Evolutionary conservation across 2,113 vertebrate species (phyloP).

Genomic region (Thalassarche chlororhynchos): DNA sequence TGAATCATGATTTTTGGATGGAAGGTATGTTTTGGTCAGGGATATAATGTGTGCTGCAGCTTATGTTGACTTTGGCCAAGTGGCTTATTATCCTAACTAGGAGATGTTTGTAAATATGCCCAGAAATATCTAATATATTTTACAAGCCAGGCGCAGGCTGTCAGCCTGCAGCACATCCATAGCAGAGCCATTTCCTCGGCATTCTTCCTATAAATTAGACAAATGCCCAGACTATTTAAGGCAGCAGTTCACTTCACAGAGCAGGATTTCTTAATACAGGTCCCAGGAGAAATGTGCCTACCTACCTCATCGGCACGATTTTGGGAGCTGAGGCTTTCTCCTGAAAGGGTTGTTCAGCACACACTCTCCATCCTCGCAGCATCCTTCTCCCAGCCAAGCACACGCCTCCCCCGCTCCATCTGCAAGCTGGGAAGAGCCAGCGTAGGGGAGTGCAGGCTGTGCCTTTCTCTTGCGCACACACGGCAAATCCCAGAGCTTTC

Average conservation of each 20-base stretch:
- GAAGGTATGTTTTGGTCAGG: not conserved
- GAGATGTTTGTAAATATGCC: constrained; percentile 39
- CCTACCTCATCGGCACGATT: not conserved
- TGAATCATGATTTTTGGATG: not conserved
- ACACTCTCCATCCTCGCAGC: not conserved
- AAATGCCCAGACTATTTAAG: not conserved
- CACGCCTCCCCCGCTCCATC: not conserved
- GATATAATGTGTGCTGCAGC: not conserved
- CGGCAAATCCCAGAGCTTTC: constrained; percentile 29
- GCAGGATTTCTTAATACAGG: not conserved
- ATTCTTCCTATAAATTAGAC: not conserved
- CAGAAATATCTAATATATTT: constrained; percentile 10
- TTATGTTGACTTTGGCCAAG: not conserved
- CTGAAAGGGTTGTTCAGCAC: not conserved
- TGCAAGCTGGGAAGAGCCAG: not conserved
- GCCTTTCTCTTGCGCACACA: not conserved
- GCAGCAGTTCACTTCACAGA: not conserved
- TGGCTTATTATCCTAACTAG: not conserved
- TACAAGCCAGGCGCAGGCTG: not conserved
- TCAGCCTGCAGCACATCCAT: not conserved
- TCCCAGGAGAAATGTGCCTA: not conserved
- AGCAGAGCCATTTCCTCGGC: not conserved
- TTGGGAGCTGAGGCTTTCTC: not conserved
- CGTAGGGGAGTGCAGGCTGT: not conserved
- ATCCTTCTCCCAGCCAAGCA: not conserved